Percentiles rank a stretch among this genome's conserved stretches.
phyloP scores from a whole-genome alignment of 2,888 invertebrate genomes.

The Caenorhabditis sinica region DNA sequence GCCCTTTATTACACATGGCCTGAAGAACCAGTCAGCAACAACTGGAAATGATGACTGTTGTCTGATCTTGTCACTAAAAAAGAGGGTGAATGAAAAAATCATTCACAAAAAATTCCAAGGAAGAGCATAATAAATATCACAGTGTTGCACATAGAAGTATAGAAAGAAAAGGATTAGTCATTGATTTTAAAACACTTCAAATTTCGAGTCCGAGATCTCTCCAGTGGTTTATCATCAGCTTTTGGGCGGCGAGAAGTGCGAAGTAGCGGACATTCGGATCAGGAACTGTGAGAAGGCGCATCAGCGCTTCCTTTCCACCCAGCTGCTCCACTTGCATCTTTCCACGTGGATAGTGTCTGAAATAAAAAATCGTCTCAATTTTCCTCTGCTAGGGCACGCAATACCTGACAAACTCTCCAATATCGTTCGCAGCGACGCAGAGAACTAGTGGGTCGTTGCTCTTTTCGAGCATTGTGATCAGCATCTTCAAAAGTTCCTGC shows the following conservation, averaged over 20 bases:
- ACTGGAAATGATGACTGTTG: too few relatives aligned
- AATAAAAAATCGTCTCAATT: neutral
- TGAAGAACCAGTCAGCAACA: too few relatives aligned
- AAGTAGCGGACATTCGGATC: conserved; percentile 99
- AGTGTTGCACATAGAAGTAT: too few relatives aligned
- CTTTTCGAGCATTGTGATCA: conserved; percentile 93
- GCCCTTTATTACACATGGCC: too few relatives aligned
- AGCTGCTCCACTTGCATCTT: conserved; percentile 94
- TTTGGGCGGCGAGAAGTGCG: conserved; percentile 97
- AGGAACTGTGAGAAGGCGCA: conserved; percentile 95
- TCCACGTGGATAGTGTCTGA: conserved; percentile 54
- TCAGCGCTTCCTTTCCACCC: conserved; percentile 97
- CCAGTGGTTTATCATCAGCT: conserved; percentile 99
- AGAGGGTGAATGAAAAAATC: too few relatives aligned
- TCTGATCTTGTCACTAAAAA: too few relatives aligned
- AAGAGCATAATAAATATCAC: too few relatives aligned
- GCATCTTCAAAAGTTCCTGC: conserved; percentile 94
- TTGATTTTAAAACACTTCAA: conserved; percentile 85
- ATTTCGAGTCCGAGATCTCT: conserved; percentile 89
- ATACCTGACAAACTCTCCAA: conserved; percentile 98
- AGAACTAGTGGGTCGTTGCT: conserved; percentile 94
- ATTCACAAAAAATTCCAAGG: too few relatives aligned
- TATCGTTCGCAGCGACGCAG: conserved; percentile 97
- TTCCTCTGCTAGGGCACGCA: too few relatives aligned
- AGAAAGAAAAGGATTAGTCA: neutral